phyloP scores from a whole-genome alignment of 2,113 vertebrate genomes.

The Pandion haliaetus region DNA sequence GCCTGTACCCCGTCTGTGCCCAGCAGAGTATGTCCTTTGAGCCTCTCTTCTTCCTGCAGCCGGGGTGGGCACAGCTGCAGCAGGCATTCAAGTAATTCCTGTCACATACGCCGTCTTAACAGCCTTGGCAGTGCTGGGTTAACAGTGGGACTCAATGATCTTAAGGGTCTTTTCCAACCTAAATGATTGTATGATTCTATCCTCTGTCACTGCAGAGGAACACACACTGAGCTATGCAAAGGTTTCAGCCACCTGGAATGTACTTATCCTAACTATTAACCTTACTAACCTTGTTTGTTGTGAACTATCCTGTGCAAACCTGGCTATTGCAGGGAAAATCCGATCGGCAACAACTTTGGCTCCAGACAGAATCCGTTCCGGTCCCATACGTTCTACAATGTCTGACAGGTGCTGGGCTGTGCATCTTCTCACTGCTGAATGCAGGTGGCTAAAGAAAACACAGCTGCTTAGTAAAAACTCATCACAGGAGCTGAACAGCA shows the following conservation, averaged over 20 bases:
- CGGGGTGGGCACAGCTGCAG: background rate
- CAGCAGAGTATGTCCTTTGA: background rate
- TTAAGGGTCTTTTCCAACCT: background rate
- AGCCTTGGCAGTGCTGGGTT: background rate
- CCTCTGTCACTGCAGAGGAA: background rate
- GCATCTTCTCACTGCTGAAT: slow-evolving; percentile 85
- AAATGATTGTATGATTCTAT: fast-evolving
- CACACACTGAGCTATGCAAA: fast-evolving
- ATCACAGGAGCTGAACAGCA: background rate
- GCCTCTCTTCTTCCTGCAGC: background rate
- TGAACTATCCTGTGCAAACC: slow-evolving; percentile 88
- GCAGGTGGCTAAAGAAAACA: slow-evolving; percentile 83
- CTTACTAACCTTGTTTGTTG: slow-evolving; percentile 85
- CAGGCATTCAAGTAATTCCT: background rate
- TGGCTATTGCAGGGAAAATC: slow-evolving; percentile 81
- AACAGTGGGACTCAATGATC: fast-evolving
- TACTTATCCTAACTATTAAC: background rate
- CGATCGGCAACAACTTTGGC: slow-evolving; percentile 80
- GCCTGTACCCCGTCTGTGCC: background rate
- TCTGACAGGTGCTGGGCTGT: slow-evolving; percentile 84
- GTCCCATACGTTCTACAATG: slow-evolving; percentile 81
- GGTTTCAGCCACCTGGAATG: background rate
- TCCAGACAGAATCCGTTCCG: slow-evolving; percentile 79
- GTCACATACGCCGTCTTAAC: fast-evolving
- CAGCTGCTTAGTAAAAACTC: background rate